Base-by-base conservation (phyloP, 2,113 vertebrate species). In the Hirundichthys speculiger region DNA sequence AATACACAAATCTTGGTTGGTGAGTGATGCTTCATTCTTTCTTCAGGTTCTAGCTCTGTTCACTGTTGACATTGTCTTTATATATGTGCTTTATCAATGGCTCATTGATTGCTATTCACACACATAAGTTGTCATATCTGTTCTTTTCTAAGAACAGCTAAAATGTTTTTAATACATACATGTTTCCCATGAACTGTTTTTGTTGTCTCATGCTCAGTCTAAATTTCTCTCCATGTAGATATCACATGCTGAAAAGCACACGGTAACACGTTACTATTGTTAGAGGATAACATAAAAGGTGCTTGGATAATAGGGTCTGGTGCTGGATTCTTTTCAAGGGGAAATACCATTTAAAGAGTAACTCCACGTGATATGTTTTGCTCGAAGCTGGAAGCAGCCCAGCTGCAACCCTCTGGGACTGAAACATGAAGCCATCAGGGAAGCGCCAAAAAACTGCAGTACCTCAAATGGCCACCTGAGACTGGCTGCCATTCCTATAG, bases 231-330 rank as follows among this genome's bases (percentile, higher is more conserved):
- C 24, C 66, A 59, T 83, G 49, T 48, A 86, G 85, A 79, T 43
- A 24, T 63, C 59, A 2, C 69, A 75, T 27, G 46, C 59, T 34
- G 86, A 90, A 56, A 92, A 84, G 49, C 78, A 77, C 73, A 82
- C 58, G 88, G 89, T 92, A 88, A 88, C 72, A 39, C 24, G n/a
- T 73, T 40, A 19, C 57, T 39, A 64, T 69, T 14, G 20, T 34
- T 53, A 53, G 11, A 38, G 64, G 27, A 57, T 13, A 10, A 41
- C 5, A 14, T 13, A 16, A 38, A 68, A 63, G 48, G 39, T 71
- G 62, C 25, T 12, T 22, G n/a, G 61, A 24, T 41, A 19, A 57
- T 1, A 10, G 0, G 42, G 30, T 62, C 20, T 73, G 84, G 68
- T 78, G 74, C n/a, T 73, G 69, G 47, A 66, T 62, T 64, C 3